Conservation (phyloP, 64 coral and sea anemone genomes). For the Pocillopora damicornis region DNA sequence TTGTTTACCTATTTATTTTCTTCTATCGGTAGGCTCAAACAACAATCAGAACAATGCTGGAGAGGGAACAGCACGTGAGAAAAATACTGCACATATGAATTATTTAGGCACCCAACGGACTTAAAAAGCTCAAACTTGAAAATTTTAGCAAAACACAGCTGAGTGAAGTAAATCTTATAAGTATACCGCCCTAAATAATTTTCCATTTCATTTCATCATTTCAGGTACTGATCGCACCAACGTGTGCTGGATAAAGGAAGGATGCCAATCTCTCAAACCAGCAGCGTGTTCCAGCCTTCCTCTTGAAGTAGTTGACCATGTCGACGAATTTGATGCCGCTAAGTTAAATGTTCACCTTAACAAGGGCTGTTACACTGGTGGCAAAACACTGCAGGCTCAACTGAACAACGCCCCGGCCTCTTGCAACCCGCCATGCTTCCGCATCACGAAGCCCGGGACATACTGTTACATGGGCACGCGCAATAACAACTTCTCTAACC, state of each 20-base stretch:
- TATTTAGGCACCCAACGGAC: too few species aligned
- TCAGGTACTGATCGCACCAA: conserved; percentile 52
- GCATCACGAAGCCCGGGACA: conserved; percentile 51
- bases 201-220: background rate
- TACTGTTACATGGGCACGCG: conserved; percentile 68
- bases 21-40: conserved; percentile 2
- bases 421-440: conserved; percentile 55
- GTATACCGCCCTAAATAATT: background rate
- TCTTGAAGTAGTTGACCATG: conserved; percentile 48
- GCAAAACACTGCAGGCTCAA: conserved; percentile 3
- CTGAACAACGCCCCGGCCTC: conserved; percentile 51
- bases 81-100: background rate
- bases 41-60: conserved; percentile 37
- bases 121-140: background rate
- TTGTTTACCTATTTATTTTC: too few species aligned
- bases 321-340: conserved; percentile 20
- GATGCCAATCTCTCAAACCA: conserved; percentile 29
- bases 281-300: conserved; percentile 47
- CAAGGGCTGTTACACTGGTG: conserved; percentile 35
- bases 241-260: conserved; percentile 20
- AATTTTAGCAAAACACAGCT: background rate
- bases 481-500: conserved; percentile 69
- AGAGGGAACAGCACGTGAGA: conserved; percentile 30
- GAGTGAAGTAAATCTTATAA: background rate
- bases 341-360: conserved; percentile 45